Conservation (phyloP, 2,888 invertebrate genomes). For the Protophormia terraenovae region DNA sequence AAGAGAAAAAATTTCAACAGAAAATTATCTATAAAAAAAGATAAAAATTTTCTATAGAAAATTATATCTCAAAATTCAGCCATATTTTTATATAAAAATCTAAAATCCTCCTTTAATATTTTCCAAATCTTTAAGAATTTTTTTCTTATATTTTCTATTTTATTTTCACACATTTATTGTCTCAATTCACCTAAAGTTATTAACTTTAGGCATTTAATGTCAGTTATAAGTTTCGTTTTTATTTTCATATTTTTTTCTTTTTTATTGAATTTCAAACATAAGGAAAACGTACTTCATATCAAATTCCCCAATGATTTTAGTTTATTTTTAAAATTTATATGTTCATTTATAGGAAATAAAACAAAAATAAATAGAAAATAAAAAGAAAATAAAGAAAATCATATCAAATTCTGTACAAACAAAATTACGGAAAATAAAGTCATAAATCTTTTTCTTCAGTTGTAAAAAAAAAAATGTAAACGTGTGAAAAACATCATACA, state of each 20-base stretch:
- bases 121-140: too few species aligned
- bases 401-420: constrained; percentile 31
- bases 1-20: too few species aligned
- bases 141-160: too few species aligned
- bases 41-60: too few species aligned
- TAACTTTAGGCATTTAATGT: constrained; percentile 57
- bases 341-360: constrained; percentile 25
- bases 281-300: constrained; percentile 1
- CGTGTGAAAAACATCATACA: constrained; percentile 45
- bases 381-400: constrained; percentile 11
- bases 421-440: constrained; percentile 43
- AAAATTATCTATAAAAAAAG: too few species aligned
- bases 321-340: constrained; percentile 34
- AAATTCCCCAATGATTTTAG: constrained; percentile 35
- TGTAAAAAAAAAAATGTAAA: constrained; percentile 3
- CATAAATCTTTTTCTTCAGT: constrained; percentile 49
- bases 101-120: too few species aligned
- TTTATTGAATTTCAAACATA: neutral
- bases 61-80: too few species aligned
- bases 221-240: constrained; percentile 13
- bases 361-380: neutral
- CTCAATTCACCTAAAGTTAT: constrained; percentile 34
- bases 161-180: constrained; percentile 20
- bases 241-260: constrained; percentile 22
- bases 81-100: too few species aligned